Evolutionary conservation across 2,113 vertebrate species (phyloP), one percentile per base, ranked within the genome.

Genomic region (Paradoxurus hermaphroditus): DNA sequence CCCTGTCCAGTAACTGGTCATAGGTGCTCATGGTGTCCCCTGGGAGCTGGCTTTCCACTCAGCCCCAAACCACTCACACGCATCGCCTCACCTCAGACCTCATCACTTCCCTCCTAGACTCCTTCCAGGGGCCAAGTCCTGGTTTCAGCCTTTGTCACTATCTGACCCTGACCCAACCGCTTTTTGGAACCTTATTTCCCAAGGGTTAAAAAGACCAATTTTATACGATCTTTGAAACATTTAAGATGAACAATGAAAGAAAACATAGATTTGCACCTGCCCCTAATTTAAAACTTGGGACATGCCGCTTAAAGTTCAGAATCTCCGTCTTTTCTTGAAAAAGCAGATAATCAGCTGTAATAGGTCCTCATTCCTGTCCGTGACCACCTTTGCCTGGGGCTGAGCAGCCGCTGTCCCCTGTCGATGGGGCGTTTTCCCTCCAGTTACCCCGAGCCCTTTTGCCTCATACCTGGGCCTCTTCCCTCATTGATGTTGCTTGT

Each of bases 371-470:
- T 67, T 88, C 29, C 41, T 0, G 0, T 31, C 46, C 85, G 63
- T 82, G 62, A 49, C 13, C 15, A 6, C 16, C 4, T 5, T 12
- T 14, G 3, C 68, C 49, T 77, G 62, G 39, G 67, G 10, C 62
- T 39, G 25, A 53, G 70, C 31, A 21, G 59, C 36, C 15, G 51
- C 67, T 67, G 23, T 51, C 25, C 10, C 16, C 6, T 4, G 29
- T 4, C 4, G 15, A 16, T 6, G 29, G 4, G 29, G 10, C 13
- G 2, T 0, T 3, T 3, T 13, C n/a, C 19, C 36, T 39, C 16
- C 34, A 0, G 9, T 13, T 53, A 44, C 41, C 0, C 1, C 1
- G 7, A 0, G 5, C 19, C 46, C 46, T 7, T 3, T 1, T 56
- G 39, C 46, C 29, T 56, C 5, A 21, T 46, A 3, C 36, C 18